Evolutionary conservation across 1,140 invertebrate species (phyloP).

Genomic region (Lysiphlebus fabarum): DNA sequence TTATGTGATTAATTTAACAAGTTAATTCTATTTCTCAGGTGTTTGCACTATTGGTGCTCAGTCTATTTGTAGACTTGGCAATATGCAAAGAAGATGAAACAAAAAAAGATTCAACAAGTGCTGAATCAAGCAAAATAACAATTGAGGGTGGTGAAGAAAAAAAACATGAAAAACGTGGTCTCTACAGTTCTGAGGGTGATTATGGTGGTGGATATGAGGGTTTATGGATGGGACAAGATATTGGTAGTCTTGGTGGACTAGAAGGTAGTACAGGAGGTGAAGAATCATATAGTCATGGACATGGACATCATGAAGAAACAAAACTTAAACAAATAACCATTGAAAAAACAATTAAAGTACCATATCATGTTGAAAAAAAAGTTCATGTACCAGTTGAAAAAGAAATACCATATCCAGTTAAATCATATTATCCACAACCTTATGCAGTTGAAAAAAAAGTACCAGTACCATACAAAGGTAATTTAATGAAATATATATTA

Average conservation of each 20-base stretch:
- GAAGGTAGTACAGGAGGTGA: slow-evolving; percentile 7
- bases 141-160: slow-evolving; percentile 49
- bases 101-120: slow-evolving; percentile 52
- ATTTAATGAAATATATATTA: too few species aligned
- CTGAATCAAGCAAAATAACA: slow-evolving; percentile 35
- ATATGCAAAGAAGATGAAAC: slow-evolving; percentile 53
- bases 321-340: slow-evolving; percentile 56
- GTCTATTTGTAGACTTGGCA: slow-evolving; percentile 46
- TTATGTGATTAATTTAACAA: too few species aligned
- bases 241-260: slow-evolving; percentile 22
- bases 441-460: slow-evolving; percentile 72
- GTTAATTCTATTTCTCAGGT: slow-evolving; percentile 15
- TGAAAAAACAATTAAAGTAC: slow-evolving; percentile 64
- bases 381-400: slow-evolving; percentile 63
- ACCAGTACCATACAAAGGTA: slow-evolving; percentile 60
- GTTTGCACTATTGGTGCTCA: slow-evolving; percentile 42
- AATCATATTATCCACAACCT: slow-evolving; percentile 66
- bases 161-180: slow-evolving; percentile 63
- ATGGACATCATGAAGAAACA: slow-evolving; percentile 45
- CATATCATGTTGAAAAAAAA: slow-evolving; percentile 64
- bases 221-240: slow-evolving; percentile 30
- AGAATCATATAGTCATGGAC: background rate
- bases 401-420: slow-evolving; percentile 65
- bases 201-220: slow-evolving; percentile 34
- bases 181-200: slow-evolving; percentile 53